These are phyloP conservation scores for Scolopax bukidnonensis DNA, from an alignment of 2,797 vertebrate species.

Conservation along the genomic window DNA sequence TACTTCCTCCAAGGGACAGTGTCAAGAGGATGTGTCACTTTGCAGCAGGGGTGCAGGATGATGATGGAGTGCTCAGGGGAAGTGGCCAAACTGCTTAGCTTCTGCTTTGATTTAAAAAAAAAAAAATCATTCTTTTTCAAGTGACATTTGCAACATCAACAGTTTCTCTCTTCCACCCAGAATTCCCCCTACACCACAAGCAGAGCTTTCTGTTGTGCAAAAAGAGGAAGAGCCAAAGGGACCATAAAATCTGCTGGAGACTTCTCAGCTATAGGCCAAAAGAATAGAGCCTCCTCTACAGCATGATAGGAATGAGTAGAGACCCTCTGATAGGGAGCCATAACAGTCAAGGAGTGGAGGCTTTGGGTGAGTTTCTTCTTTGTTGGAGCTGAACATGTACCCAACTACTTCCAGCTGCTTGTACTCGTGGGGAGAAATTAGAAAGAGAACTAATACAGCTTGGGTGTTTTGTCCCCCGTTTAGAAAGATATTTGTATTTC, in stretches of 20 bases:
- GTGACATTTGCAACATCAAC: slow-evolving; percentile 4
- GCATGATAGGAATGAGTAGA: not conserved
- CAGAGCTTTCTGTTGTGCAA: slow-evolving; percentile 4
- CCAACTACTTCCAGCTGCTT: not conserved
- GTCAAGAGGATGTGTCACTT: slow-evolving; percentile 25
- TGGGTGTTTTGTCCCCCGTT: not conserved
- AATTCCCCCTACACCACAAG: slow-evolving; percentile 10
- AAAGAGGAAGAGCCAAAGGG: slow-evolving; percentile 20
- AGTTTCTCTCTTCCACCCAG: slow-evolving; percentile 23
- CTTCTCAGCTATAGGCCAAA: not conserved
- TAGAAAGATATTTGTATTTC: not conserved
- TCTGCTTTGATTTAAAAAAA: slow-evolving; percentile 37
- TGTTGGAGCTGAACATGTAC: not conserved
- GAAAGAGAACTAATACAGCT: not conserved
- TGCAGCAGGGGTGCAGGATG: not conserved
- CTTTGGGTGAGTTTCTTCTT: not conserved
- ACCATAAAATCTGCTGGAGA: not conserved
- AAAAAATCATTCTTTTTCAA: slow-evolving; percentile 5
- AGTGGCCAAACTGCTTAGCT: slow-evolving; percentile 21
- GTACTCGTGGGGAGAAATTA: not conserved
- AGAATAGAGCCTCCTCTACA: not conserved
- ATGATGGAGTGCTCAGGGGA: not conserved
- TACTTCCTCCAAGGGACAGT: not conserved
- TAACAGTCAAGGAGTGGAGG: not conserved
- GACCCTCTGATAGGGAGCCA: not conserved